Percentiles rank a stretch among this genome's conserved stretches.
phyloP scores from a whole-genome alignment of 2,888 invertebrate genomes.

The Pammene fasciana region DNA sequence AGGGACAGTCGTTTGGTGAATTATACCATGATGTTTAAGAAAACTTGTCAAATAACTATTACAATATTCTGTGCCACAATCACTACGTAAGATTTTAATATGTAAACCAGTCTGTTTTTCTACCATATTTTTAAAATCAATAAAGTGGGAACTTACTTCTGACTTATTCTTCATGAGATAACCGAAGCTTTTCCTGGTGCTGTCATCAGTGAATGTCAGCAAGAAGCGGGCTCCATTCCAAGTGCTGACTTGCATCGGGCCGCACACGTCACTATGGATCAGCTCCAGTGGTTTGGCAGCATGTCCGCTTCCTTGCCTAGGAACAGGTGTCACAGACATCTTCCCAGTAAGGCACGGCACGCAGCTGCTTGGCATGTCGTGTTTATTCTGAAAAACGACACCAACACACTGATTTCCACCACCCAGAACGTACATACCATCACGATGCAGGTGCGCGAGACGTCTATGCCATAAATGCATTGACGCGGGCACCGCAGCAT shows the following conservation, averaged over 20 bases:
- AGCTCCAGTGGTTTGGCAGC: not conserved
- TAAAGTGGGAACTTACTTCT: constrained; percentile 31
- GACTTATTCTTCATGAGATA: constrained; percentile 30
- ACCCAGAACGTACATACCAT: no score
- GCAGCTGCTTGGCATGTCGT: no score
- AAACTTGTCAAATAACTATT: constrained; percentile 2
- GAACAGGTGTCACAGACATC: constrained; percentile 14
- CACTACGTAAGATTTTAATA: constrained; percentile 14
- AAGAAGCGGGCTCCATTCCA: constrained; percentile 29
- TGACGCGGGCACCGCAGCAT: not conserved
- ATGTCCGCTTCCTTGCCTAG: constrained; percentile 1
- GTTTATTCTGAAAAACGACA: no score
- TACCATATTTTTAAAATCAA: constrained; percentile 1
- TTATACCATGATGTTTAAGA: constrained; percentile 28
- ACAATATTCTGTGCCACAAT: constrained; percentile 7
- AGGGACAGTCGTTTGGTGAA: not conserved
- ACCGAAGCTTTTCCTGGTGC: constrained; percentile 25
- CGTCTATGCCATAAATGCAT: not conserved
- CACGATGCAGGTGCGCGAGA: no score
- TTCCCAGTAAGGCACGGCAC: constrained; percentile 16
- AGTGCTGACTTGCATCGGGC: constrained; percentile 7
- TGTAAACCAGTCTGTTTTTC: constrained; percentile 28
- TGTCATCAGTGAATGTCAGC: constrained; percentile 29
- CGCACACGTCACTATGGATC: not conserved
- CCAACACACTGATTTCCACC: no score